Conservation (phyloP, 2,888 invertebrate species). For the Dromius quadrimaculatus region DNA sequence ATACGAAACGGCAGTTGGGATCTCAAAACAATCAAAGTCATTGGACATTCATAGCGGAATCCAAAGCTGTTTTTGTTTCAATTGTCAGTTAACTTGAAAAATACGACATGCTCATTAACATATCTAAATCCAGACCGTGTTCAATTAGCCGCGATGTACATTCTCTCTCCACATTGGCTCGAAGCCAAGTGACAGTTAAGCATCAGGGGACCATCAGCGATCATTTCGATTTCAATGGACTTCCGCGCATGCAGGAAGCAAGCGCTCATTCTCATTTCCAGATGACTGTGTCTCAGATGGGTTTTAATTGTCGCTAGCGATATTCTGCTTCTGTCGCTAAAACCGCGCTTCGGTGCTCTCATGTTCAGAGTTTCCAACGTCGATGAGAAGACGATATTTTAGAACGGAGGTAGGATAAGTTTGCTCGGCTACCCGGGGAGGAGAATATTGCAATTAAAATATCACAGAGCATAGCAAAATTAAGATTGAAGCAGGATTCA, state of each 20-base stretch:
- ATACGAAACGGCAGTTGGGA: too few species aligned
- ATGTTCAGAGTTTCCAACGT: too few species aligned
- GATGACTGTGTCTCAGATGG: constrained; percentile 41
- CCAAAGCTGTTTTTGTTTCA: too few species aligned
- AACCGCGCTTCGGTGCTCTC: too few species aligned
- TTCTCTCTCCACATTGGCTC: not conserved
- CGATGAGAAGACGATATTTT: not conserved
- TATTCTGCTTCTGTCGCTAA: not conserved
- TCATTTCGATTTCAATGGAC: constrained; percentile 44
- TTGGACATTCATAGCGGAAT: too few species aligned
- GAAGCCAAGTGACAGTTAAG: not conserved
- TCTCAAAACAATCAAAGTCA: too few species aligned
- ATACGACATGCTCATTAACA: constrained; percentile 14
- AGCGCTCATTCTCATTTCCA: constrained; percentile 37
- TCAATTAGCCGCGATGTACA: constrained; percentile 23
- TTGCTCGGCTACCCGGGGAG: too few species aligned
- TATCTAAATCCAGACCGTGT: constrained; percentile 17
- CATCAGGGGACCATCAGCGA: not conserved
- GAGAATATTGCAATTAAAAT: too few species aligned
- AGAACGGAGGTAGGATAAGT: too few species aligned
- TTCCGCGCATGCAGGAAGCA: constrained; percentile 16
- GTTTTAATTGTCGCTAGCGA: constrained; percentile 40
- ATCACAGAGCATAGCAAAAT: too few species aligned
- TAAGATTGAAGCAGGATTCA: too few species aligned
- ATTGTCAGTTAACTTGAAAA: constrained; percentile 14